Evolutionary conservation across 2,797 vertebrate genomes (phyloP).

Genomic region (Tympanoctomys barrerae): DNA sequence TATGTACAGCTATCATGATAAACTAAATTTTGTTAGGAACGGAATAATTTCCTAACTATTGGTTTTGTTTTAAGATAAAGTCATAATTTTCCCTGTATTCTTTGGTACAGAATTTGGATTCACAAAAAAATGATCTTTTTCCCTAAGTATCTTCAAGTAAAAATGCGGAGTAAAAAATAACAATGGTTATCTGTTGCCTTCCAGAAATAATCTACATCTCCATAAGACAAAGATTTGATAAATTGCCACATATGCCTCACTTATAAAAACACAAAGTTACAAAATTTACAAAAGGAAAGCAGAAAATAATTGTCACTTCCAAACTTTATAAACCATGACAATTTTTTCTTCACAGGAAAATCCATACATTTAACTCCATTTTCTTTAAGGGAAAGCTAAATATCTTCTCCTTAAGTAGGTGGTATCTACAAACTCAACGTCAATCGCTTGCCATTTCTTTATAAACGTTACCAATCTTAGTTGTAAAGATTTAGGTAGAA

Average conservation of each 20-base stretch:
- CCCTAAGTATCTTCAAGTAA: not conserved
- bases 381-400: conserved; percentile 21
- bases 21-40: conserved; percentile 26
- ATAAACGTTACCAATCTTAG: not conserved
- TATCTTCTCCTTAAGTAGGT: conserved; percentile 6
- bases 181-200: not conserved
- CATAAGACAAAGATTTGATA: not conserved
- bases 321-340: not conserved
- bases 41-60: conserved; percentile 32
- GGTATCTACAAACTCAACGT: not conserved
- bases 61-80: conserved; percentile 12
- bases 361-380: not conserved
- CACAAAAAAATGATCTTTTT: not conserved
- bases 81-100: not conserved
- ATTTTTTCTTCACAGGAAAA: conserved; percentile 13
- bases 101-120: conserved; percentile 31
- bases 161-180: conserved; percentile 16
- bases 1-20: conserved; percentile 13
- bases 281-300: not conserved
- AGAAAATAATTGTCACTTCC: conserved; percentile 43
- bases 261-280: not conserved
- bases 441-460: not conserved
- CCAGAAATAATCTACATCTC: not conserved
- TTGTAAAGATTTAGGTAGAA: not conserved
- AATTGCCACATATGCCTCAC: not conserved